A percentile compares a stretch with the other conserved stretches of the same genome.
phyloP scores from a whole-genome alignment of 2,888 invertebrate genomes.

The Tillus elongatus region DNA sequence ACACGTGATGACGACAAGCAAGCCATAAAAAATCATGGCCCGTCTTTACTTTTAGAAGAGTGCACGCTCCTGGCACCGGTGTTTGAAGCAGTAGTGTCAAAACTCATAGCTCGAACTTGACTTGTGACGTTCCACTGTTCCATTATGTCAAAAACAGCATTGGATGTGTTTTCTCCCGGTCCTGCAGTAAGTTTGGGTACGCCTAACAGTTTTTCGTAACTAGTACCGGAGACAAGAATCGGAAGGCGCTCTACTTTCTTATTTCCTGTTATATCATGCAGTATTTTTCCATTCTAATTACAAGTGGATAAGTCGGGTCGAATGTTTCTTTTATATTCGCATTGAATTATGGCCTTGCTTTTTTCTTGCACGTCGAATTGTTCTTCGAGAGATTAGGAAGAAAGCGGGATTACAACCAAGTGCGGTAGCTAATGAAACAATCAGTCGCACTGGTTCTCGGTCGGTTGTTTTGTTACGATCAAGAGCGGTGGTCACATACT shows the following conservation, averaged over 20 bases:
- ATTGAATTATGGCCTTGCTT: neutral
- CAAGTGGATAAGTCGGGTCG: too few species aligned
- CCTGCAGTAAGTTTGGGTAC: slow-evolving; percentile 4
- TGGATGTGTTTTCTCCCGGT: neutral
- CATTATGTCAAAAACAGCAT: slow-evolving; percentile 7
- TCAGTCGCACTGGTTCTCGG: neutral
- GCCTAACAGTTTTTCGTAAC: neutral
- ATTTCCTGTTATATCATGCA: neutral
- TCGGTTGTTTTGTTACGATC: slow-evolving; percentile 2
- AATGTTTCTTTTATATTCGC: slow-evolving; percentile 6
- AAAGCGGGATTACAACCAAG: slow-evolving; percentile 3
- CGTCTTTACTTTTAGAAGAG: slow-evolving; percentile 3
- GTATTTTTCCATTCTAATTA: neutral
- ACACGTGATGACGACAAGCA: slow-evolving; percentile 2
- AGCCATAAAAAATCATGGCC: slow-evolving; percentile 1
- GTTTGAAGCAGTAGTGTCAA: slow-evolving; percentile 6
- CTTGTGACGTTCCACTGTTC: slow-evolving; percentile 5
- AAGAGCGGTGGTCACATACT: neutral
- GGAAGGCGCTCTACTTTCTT: neutral
- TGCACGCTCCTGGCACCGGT: slow-evolving; percentile 5
- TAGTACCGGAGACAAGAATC: slow-evolving; percentile 2
- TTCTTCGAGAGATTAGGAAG: slow-evolving; percentile 5
- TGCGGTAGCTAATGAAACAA: neutral
- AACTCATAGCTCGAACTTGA: slow-evolving; percentile 7
- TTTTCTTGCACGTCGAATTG: slow-evolving; percentile 5